Conservation (phyloP, 2,888 invertebrate species). For the Neoaliturus tenellus region DNA sequence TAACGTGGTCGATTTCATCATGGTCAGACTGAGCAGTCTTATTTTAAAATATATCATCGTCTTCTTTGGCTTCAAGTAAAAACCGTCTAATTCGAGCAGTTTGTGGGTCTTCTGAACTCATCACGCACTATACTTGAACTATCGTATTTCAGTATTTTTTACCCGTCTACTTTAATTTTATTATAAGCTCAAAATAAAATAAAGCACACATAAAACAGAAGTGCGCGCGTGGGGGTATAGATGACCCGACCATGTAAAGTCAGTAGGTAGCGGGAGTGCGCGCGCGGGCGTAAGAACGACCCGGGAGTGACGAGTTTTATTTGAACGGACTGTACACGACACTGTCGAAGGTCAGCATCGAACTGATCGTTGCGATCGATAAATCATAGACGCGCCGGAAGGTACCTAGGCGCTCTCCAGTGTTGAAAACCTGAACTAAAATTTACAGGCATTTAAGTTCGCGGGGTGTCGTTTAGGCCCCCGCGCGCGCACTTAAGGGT, state of each 20-base stretch:
- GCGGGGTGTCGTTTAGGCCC: constrained; percentile 3
- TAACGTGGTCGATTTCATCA: neutral
- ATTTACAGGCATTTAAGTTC: neutral
- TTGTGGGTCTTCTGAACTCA: neutral
- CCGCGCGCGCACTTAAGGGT: constrained; percentile 26
- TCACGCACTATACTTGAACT: too few species aligned
- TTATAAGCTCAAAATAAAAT: neutral
- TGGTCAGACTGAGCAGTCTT: neutral
- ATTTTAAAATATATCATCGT: neutral
- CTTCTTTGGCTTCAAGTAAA: neutral
- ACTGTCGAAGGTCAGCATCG: too few species aligned
- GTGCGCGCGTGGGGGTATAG: too few species aligned
- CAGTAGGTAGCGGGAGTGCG: too few species aligned
- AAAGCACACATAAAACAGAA: neutral
- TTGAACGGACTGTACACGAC: neutral
- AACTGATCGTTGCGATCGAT: too few species aligned
- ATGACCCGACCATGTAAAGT: too few species aligned
- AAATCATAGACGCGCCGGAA: neutral
- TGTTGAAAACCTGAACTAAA: constrained; percentile 2
- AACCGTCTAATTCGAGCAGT: neutral
- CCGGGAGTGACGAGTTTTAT: too few species aligned
- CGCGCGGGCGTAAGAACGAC: too few species aligned
- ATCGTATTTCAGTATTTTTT: too few species aligned
- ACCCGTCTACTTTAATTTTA: neutral
- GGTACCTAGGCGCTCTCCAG: constrained; percentile 25